Evolutionary conservation across 2,113 vertebrate genomes (phyloP).

Genomic region (Tyrannus savana): DNA sequence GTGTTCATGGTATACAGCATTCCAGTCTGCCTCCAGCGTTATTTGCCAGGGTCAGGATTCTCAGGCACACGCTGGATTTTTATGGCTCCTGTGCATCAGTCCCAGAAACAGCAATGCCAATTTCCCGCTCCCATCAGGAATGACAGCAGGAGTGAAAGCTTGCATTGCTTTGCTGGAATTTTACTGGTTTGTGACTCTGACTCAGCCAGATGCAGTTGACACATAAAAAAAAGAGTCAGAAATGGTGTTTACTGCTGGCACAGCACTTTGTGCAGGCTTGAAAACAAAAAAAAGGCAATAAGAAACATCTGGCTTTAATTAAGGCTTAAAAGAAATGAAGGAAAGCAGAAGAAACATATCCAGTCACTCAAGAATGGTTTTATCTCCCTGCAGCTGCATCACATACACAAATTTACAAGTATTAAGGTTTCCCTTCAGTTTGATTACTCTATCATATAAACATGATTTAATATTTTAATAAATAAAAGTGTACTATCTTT

Average conservation of each 20-base stretch:
- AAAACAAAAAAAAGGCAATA: conserved; percentile 32
- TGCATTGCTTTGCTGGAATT: neutral
- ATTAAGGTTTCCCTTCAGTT: neutral
- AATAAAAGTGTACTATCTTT: neutral
- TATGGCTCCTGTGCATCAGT: neutral
- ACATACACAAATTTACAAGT: neutral
- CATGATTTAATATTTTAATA: neutral
- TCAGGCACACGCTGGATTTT: neutral
- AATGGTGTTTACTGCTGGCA: conserved; percentile 36
- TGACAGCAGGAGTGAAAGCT: neutral
- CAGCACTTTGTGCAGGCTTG: neutral
- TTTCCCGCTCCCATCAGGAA: neutral
- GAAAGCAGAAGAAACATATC: neutral
- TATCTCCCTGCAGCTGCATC: neutral
- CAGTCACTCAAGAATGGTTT: neutral
- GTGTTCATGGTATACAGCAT: neutral
- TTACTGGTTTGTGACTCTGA: neutral
- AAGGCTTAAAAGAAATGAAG: neutral
- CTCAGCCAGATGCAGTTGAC: neutral
- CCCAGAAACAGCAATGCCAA: neutral
- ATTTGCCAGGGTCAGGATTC: neutral
- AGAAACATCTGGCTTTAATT: conserved; percentile 38
- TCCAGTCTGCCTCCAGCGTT: neutral
- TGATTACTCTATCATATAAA: neutral
- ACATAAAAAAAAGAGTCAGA: neutral